A percentile compares a stretch with the other conserved stretches of the same genome.
These are phyloP conservation scores for Zaprionus gabonicus DNA, from an alignment of 1,140 invertebrate genomes.

Conservation along the genomic window DNA sequence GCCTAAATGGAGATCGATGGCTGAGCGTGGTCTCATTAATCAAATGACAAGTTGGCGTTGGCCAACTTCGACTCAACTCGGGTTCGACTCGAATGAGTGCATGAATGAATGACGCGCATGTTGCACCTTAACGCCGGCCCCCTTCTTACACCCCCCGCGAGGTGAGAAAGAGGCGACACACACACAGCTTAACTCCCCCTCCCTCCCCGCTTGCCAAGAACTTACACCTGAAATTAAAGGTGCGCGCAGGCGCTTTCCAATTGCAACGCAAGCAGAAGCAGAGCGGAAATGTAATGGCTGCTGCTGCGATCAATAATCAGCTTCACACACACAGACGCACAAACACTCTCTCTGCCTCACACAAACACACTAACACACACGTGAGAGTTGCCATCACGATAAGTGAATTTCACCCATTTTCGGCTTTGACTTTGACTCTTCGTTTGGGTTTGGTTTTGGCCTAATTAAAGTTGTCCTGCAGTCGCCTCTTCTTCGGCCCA, in stretches of 20 bases:
- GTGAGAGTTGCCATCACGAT: constrained; percentile 47
- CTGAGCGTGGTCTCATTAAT: constrained; percentile 84
- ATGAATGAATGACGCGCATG: constrained; percentile 45
- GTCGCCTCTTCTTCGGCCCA: constrained; percentile 16
- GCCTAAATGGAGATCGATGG: constrained; percentile 84
- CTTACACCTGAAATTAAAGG: constrained; percentile 61
- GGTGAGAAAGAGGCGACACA: too few species aligned
- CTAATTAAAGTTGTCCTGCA: constrained; percentile 60
- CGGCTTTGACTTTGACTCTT: constrained; percentile 21
- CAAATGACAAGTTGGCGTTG: constrained; percentile 79
- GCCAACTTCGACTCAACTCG: constrained; percentile 25
- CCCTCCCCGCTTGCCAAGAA: background rate
- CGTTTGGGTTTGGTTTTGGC: constrained; percentile 35
- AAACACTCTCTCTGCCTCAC: background rate
- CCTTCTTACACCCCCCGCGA: too few species aligned
- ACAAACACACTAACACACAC: background rate
- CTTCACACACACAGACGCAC: background rate
- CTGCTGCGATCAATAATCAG: constrained; percentile 72
- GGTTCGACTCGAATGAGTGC: constrained; percentile 27
- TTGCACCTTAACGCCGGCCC: background rate
- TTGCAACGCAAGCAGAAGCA: constrained; percentile 63
- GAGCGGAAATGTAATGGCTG: constrained; percentile 77
- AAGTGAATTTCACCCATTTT: constrained; percentile 59
- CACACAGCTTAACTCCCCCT: too few species aligned
- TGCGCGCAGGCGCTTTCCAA: constrained; percentile 68